Evolutionary conservation across 2,888 invertebrate genomes (phyloP), one percentile per base, ranked within the genome.

Genomic region (Orgyia antiqua): DNA sequence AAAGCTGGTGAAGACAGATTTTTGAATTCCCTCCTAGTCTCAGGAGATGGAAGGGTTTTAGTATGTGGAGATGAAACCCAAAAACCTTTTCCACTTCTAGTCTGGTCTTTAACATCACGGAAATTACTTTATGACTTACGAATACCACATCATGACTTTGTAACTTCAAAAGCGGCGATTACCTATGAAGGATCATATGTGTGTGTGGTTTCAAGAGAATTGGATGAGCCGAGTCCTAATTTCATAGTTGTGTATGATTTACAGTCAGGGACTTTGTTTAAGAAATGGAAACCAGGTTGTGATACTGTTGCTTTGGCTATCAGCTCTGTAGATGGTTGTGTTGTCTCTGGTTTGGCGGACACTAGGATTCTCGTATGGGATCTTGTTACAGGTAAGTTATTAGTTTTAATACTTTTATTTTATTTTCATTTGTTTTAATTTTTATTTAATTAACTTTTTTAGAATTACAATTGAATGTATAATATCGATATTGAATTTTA

Each of bases 41-140:
- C 94, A 29, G 94, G 94, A 29, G 94, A 96, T 78, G 96, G 96
- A 66, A 91, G 93, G 93, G 90, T 95, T 30, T 87, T 95, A 41
- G 95, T 96, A 1, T 96, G 96, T 66, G 96, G 96, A 4, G 96
- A 96, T 71, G 96, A 96, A 83, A 95, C 95, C 1, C 95, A 96
- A 74, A 96, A 95, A 68, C 96, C 96, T 10, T 96, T 95, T 73
- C 95, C 95, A 0, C 79, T 96, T 43, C 88, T 96, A 24, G 96
- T 96, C 18, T 96, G 96, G 96, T 94, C 95, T 56, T 84, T 96
- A 43, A 89, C 93, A 21, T 94, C 94, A 10, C 88, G 94, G 32
- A 95, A 95, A 69, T 83, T 96, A 42, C 87, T 95, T 10, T 95
- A 96, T 65, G 96, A 96, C 74, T 88, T 96, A 45, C 88, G 96